Evolutionary conservation across 2,113 vertebrate species (phyloP).

Genomic region (Mastomys coucha): DNA sequence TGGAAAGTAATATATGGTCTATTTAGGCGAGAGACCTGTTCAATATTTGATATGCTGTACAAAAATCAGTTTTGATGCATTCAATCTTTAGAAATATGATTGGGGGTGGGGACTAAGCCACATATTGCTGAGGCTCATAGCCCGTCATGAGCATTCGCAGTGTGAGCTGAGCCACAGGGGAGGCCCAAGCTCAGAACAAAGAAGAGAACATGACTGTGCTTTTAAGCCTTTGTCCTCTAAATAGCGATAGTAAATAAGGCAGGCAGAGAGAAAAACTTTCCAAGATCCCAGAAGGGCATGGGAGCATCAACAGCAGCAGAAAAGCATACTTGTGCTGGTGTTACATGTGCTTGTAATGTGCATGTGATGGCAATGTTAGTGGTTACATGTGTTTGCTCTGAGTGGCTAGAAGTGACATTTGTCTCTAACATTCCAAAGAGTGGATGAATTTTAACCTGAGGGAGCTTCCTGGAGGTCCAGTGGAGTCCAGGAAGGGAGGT

Average conservation of each 20-base stretch:
- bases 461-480: neutral
- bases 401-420: neutral
- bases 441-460: neutral
- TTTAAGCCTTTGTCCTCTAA: neutral
- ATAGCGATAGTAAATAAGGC: too few species aligned
- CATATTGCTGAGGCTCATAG: conserved; percentile 17
- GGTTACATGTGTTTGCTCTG: neutral
- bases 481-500: neutral
- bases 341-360: neutral
- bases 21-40: conserved; percentile 56
- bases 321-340: neutral
- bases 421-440: neutral
- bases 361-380: neutral
- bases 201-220: neutral
- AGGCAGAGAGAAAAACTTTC: neutral
- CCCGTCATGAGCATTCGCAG: neutral
- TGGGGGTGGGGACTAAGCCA: conserved; percentile 45
- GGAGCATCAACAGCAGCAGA: neutral
- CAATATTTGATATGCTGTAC: conserved; percentile 57
- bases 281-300: neutral
- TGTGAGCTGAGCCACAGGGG: neutral
- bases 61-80: conserved; percentile 61
- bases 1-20: conserved; percentile 60
- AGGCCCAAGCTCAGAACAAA: neutral
- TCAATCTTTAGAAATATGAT: conserved; percentile 71